Evolutionary conservation across 2,888 invertebrate species (phyloP).

Genomic region (Dysmachus trigonus): DNA sequence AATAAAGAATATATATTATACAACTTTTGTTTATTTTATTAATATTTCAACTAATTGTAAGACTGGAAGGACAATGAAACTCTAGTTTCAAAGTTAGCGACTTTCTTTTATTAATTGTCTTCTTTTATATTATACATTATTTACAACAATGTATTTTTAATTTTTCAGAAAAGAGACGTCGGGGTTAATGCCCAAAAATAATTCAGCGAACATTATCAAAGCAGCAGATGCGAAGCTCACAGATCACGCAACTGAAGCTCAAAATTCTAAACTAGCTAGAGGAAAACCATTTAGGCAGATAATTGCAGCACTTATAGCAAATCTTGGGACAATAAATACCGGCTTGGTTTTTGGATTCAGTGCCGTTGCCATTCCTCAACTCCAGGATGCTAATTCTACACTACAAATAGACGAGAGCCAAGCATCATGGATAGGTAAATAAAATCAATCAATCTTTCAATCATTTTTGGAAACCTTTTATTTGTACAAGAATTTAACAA

Average conservation of each 20-base stretch:
- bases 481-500: no score
- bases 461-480: no score
- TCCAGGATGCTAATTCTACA: conserved; percentile 65
- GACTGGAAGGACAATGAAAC: neutral
- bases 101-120: neutral
- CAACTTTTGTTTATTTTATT: neutral
- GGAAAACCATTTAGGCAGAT: conserved; percentile 69
- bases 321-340: conserved; percentile 75
- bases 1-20: neutral
- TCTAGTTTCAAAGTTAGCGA: neutral
- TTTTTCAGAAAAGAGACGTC: neutral
- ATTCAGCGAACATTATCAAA: neutral
- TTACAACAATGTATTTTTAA: neutral
- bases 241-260: neutral
- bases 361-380: conserved; percentile 72
- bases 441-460: neutral
- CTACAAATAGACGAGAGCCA: conserved; percentile 68
- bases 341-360: conserved; percentile 77
- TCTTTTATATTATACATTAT: neutral
- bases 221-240: neutral
- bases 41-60: neutral
- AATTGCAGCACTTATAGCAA: conserved; percentile 71
- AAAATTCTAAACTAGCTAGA: conserved; percentile 51
- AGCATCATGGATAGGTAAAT: conserved; percentile 75
- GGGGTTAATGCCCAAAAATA: neutral